Base-by-base conservation (phyloP, 2,113 vertebrate genomes). In the Burhinus bistriatus region DNA sequence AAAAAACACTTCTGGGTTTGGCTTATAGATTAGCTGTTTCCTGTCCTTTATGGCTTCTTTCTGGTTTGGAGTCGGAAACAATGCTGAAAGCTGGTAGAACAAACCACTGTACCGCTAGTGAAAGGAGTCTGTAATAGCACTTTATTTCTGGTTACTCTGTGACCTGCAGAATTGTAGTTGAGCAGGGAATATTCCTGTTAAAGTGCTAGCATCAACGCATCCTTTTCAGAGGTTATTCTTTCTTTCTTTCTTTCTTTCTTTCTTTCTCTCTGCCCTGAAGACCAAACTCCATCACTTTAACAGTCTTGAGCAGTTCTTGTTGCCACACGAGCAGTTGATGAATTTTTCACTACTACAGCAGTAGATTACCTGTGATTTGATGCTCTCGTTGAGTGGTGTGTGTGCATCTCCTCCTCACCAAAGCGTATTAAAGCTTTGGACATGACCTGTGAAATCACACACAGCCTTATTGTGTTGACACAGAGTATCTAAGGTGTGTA, bases 1-100 rank as follows among this genome's bases (percentile, higher is more conserved):
- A 49, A 69, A 64, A 52, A 19, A 18, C 14, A 3, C 29, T 52
- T 64, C 32, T 88, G 64, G 45, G 69, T 83, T 94, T 94, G 61
- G 40, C 9, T 55, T 66, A 27, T 25, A 85, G 62, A 44, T 87
- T 52, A 80, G 59, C 75, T 68, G 26, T 70, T 96, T 90, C 89
- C 94, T 96, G 84, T 54, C 17, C 45, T 94, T 95, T 82, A 68
- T 91, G 61, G 34, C 15, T 95, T 65, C 42, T 86, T 70, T 95
- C 87, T 93, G 62, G 36, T 83, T 77, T 93, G 71, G 23, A 75
- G 25, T 42, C 0, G 1, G 84, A 94, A 95, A 38, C n/a, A 40
- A 27, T 32, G 45, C 38, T 57, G 87, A 85, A 70, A 87, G 58
- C 26, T 58, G 54, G 55, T 29, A 34, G 38, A 87, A 20, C 22